A percentile compares a stretch with the other conserved stretches of the same genome.
These are phyloP conservation scores for Formica selysi DNA, from an alignment of 1,140 invertebrate genomes.

Conservation along the genomic window DNA sequence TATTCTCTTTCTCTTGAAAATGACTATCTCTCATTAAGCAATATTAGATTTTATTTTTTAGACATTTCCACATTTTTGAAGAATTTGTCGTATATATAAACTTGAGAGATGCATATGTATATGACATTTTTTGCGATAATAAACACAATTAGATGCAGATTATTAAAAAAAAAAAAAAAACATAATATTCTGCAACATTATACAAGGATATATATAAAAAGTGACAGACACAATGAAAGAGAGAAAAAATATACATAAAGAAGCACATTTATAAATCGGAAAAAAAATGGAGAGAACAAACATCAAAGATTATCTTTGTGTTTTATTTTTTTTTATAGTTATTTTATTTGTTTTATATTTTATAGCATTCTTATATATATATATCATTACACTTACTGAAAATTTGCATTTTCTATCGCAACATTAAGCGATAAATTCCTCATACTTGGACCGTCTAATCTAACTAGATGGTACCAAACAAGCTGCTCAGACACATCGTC, in stretches of 20 bases:
- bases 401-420: neutral
- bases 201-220: neutral
- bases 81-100: neutral
- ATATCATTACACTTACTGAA: neutral
- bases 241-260: neutral
- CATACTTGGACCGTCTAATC: slow-evolving; percentile 25
- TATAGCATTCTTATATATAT: no score
- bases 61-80: neutral
- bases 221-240: neutral
- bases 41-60: slow-evolving; percentile 45
- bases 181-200: slow-evolving; percentile 13
- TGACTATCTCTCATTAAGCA: neutral
- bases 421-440: slow-evolving; percentile 30
- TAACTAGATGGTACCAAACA: slow-evolving; percentile 53
- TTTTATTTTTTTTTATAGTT: no score
- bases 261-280: neutral
- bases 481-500: slow-evolving; percentile 40
- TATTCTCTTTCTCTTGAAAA: slow-evolving; percentile 13
- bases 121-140: neutral
- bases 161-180: neutral
- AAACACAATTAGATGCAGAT: neutral
- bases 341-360: no score
- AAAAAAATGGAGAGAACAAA: neutral
- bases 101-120: neutral
- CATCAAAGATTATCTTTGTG: neutral